Percentiles rank a stretch among this genome's conserved stretches.
Conservation (phyloP, 2,113 vertebrate species). For the Pan troglodytes region NHGRI_mPanTro3-v2.1_pri NC_072412.2:117372501-117373000, state of each 20-base stretch:
- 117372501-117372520: background rate
- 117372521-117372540: slow-evolving; percentile 57
- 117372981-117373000: background rate
- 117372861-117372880: background rate
- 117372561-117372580: slow-evolving; percentile 54
- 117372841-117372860: background rate
- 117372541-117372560: slow-evolving; percentile 60
- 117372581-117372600: background rate
- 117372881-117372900: fast-evolving
- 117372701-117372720: fast-evolving
- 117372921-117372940: too few relatives aligned
- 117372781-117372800: background rate
- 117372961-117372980: fast-evolving
- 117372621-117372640: background rate
- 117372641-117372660: background rate
- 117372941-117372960: too few relatives aligned
- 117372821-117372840: background rate
- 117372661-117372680: fast-evolving
- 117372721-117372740: fast-evolving
- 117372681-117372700: fast-evolving
- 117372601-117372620: slow-evolving; percentile 35
- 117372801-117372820: background rate
- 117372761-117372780: background rate
- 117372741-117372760: background rate
- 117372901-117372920: fast-evolving